These are phyloP conservation scores for Onychostruthus taczanowskii DNA, from an alignment of 2,113 vertebrate genomes.

Conservation along the genomic window DNA sequence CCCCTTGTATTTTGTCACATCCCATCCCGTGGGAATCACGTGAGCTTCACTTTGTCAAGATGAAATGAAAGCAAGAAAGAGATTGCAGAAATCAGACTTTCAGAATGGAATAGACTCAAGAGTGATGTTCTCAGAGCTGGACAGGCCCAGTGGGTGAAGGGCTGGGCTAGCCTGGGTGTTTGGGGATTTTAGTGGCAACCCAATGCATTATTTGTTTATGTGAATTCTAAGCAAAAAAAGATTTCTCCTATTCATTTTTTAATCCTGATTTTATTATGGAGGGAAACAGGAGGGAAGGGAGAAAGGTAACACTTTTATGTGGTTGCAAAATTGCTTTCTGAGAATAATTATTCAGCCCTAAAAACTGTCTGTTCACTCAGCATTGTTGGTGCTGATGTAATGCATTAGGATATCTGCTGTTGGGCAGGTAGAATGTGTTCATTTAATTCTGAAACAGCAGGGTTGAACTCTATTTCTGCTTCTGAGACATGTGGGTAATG, in stretches of 20 bases:
- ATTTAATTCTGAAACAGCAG: neutral
- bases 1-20: neutral
- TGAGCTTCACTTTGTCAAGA: neutral
- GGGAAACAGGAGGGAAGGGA: neutral
- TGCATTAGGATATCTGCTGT: rapidly evolving
- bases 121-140: neutral
- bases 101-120: too few relatives aligned
- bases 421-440: neutral
- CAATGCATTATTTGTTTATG: neutral
- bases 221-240: neutral
- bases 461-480: neutral
- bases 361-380: neutral
- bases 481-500: neutral
- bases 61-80: neutral
- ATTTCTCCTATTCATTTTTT: neutral
- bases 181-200: neutral
- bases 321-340: neutral
- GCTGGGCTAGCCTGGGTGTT: neutral
- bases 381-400: neutral
- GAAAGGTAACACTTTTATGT: neutral
- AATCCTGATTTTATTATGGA: neutral
- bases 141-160: neutral
- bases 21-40: neutral
- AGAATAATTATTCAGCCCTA: neutral
- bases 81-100: neutral